Conservation (phyloP, 2,113 vertebrate genomes). For the Trogon melanurus region DNA sequence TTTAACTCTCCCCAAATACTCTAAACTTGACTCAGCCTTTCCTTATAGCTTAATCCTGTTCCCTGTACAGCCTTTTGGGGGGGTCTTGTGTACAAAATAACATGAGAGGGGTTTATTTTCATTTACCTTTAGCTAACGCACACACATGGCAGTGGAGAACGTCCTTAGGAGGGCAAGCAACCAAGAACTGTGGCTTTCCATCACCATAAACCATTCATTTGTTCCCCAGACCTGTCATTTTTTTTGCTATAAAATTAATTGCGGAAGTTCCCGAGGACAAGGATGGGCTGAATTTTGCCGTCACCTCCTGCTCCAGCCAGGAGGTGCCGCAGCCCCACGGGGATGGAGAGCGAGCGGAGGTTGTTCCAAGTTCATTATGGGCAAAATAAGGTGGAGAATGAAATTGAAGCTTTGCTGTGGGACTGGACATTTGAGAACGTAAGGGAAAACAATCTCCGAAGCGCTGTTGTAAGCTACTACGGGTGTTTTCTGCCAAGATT, state of each 20-base stretch:
- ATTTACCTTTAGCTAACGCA: not conserved
- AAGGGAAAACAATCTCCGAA: conserved; percentile 27
- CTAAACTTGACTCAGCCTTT: not conserved
- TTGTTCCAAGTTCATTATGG: conserved; percentile 14
- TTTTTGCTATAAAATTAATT: not conserved
- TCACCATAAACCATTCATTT: not conserved
- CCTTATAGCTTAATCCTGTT: conserved; percentile 17
- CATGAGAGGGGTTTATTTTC: not conserved
- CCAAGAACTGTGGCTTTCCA: not conserved
- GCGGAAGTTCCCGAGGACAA: not conserved
- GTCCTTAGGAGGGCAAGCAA: not conserved
- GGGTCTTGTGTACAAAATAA: conserved; percentile 1
- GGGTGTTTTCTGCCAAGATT: conserved; percentile 21
- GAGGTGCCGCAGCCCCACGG: not conserved
- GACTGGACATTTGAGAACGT: conserved; percentile 17
- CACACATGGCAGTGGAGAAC: not conserved
- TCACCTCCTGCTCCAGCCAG: not conserved
- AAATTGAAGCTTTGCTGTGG: conserved; percentile 59
- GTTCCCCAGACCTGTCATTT: not conserved
- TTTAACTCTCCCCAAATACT: conserved; percentile 12
- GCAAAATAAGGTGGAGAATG: conserved; percentile 3
- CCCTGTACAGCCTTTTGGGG: not conserved
- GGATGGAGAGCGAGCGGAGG: not conserved
- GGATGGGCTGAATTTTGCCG: not conserved
- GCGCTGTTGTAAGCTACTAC: not conserved